Evolutionary conservation across 2,888 invertebrate species (phyloP).

Genomic region (Adelphocoris suturalis): DNA sequence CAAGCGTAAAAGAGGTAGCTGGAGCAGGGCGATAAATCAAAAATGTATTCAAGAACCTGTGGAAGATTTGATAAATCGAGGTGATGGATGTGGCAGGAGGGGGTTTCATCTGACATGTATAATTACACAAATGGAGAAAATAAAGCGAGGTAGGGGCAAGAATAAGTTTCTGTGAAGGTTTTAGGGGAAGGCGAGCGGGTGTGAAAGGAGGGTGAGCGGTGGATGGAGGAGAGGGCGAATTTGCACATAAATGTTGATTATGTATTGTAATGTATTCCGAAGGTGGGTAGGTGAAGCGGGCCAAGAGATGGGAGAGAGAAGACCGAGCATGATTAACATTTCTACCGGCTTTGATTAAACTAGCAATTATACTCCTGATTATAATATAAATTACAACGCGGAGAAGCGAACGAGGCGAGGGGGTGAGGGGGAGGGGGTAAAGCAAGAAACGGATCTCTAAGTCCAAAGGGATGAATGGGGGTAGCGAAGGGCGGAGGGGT

Average conservation of each 20-base stretch:
- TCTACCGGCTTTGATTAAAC: constrained; percentile 74
- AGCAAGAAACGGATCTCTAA: constrained; percentile 49
- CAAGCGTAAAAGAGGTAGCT: constrained; percentile 40
- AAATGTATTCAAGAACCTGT: constrained; percentile 34
- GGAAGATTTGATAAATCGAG: constrained; percentile 48
- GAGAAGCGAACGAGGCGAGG: not conserved
- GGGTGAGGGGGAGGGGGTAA: not conserved
- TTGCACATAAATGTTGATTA: constrained; percentile 75
- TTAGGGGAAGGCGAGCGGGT: not conserved
- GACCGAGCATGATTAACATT: constrained; percentile 73
- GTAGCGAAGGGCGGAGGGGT: not conserved
- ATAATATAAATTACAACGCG: constrained; percentile 74
- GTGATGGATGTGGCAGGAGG: constrained; percentile 15
- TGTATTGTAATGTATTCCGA: constrained; percentile 74
- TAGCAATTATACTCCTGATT: constrained; percentile 74
- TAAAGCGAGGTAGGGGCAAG: constrained; percentile 21
- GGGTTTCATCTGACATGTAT: constrained; percentile 40
- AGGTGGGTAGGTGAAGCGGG: constrained; percentile 64
- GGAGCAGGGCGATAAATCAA: not conserved
- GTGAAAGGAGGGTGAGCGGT: not conserved
- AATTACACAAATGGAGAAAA: constrained; percentile 33
- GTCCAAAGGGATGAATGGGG: constrained; percentile 45
- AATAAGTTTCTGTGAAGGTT: constrained; percentile 45
- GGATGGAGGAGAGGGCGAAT: constrained; percentile 66
- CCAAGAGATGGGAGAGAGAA: constrained; percentile 54